Evolutionary conservation across 1,140 invertebrate genomes (phyloP).

Genomic region (Drosophila baimaii): DNA sequence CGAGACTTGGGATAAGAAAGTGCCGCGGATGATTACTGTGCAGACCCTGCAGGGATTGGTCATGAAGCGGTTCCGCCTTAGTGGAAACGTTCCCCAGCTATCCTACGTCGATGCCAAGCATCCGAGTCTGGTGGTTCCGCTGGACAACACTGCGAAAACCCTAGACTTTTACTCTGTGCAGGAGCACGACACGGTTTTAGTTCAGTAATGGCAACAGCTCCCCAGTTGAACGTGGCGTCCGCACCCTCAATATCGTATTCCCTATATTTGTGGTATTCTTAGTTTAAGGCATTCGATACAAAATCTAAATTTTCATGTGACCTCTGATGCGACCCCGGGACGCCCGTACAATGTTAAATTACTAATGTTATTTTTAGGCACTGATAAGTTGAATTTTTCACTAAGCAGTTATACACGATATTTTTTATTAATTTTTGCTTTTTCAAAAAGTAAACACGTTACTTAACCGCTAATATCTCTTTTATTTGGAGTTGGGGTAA

Average conservation of each 20-base stretch:
- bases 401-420: constrained; percentile 29
- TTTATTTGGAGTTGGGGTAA: not conserved
- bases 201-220: constrained; percentile 70
- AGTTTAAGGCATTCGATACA: constrained; percentile 28
- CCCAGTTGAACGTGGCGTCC: not conserved
- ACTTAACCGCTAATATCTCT: constrained; percentile 14
- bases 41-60: constrained; percentile 88
- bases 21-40: constrained; percentile 91
- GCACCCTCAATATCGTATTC: constrained; percentile 43
- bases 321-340: constrained; percentile 10
- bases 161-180: constrained; percentile 93
- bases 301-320: constrained; percentile 28
- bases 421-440: constrained; percentile 57
- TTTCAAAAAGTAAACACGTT: constrained; percentile 50
- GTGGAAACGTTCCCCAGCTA: constrained; percentile 81
- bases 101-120: constrained; percentile 86
- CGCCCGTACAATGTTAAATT: constrained; percentile 49
- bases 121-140: constrained; percentile 88
- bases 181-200: constrained; percentile 91
- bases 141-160: constrained; percentile 92
- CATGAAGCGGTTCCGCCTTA: constrained; percentile 70
- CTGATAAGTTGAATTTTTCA: constrained; percentile 51
- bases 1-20: constrained; percentile 88
- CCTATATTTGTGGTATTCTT: constrained; percentile 50
- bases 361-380: constrained; percentile 45